These are phyloP conservation scores for Drepanosiphum platanoidis DNA, from an alignment of 2,888 invertebrate genomes.

Conservation along the genomic window DNA sequence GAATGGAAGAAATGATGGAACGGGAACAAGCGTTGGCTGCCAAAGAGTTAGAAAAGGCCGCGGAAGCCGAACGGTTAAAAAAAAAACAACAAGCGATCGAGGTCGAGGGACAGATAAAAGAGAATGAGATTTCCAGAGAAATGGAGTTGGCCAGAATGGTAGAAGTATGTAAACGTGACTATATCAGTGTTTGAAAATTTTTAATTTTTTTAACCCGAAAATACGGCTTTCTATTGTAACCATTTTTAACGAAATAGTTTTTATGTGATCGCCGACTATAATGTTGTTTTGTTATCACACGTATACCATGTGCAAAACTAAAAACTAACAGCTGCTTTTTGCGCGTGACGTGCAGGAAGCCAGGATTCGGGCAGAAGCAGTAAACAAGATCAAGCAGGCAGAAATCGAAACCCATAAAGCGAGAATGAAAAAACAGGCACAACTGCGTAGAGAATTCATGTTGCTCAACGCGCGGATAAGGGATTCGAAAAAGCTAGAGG, in stretches of 20 bases:
- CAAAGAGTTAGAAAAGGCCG: conserved; percentile 70
- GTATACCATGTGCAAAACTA: background rate
- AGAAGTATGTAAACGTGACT: conserved; percentile 6
- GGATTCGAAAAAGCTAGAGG: conserved; percentile 45
- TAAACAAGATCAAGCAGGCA: conserved; percentile 74
- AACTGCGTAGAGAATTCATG: conserved; percentile 51
- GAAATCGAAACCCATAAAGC: conserved; percentile 68
- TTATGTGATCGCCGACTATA: too few relatives aligned
- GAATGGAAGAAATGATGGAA: conserved; percentile 78
- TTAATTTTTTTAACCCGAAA: background rate
- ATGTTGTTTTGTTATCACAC: too few relatives aligned
- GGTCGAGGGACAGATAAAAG: conserved; percentile 69
- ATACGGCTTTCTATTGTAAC: background rate
- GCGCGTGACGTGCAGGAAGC: conserved; percentile 64
- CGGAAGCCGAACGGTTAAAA: conserved; percentile 70
- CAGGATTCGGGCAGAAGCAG: conserved; percentile 68
- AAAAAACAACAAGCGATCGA: conserved; percentile 68
- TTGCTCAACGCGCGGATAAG: conserved; percentile 48
- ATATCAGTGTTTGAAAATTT: background rate
- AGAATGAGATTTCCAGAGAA: conserved; percentile 69
- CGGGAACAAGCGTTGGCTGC: conserved; percentile 73
- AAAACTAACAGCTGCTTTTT: background rate
- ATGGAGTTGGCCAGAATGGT: conserved; percentile 54
- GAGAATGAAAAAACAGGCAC: conserved; percentile 44
- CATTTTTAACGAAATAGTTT: too few relatives aligned